These are phyloP conservation scores for Perodicticus potto DNA, from an alignment of 2,797 vertebrate species.

Conservation along the genomic window DNA sequence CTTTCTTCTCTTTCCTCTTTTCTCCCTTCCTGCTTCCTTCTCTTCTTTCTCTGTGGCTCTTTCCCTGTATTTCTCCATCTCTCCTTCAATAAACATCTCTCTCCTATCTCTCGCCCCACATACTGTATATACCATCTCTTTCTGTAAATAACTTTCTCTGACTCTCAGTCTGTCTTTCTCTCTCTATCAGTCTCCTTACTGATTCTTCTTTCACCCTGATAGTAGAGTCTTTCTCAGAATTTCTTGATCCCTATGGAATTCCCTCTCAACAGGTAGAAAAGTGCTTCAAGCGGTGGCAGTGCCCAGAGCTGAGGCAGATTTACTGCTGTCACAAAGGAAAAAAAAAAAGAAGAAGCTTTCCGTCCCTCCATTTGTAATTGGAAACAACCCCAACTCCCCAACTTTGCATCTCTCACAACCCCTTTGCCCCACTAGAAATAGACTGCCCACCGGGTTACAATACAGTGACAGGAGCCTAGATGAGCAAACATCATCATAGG, in stretches of 20 bases:
- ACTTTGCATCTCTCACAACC: background rate
- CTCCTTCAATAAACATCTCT: background rate
- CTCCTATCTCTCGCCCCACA: background rate
- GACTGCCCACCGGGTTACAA: background rate
- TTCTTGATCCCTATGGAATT: slow-evolving; percentile 49
- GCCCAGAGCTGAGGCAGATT: background rate
- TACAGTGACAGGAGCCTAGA: background rate
- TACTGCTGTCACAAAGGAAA: background rate
- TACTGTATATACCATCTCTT: background rate
- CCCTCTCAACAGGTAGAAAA: slow-evolving; percentile 12
- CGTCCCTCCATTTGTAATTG: slow-evolving; percentile 24
- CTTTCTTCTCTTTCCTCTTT: background rate
- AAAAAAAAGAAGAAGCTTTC: background rate
- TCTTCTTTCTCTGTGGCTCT: slow-evolving; percentile 12
- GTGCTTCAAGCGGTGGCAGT: background rate
- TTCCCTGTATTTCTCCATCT: background rate
- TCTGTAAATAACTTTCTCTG: background rate
- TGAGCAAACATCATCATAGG: background rate
- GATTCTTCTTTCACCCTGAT: background rate
- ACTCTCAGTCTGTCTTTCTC: background rate
- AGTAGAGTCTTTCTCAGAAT: slow-evolving; percentile 23
- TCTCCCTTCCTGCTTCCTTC: background rate
- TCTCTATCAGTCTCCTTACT: background rate
- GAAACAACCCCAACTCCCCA: slow-evolving; percentile 9
- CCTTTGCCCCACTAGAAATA: slow-evolving; percentile 17